phyloP scores from a whole-genome alignment of 2,888 invertebrate genomes.

The Athripsodes cinereus region DNA sequence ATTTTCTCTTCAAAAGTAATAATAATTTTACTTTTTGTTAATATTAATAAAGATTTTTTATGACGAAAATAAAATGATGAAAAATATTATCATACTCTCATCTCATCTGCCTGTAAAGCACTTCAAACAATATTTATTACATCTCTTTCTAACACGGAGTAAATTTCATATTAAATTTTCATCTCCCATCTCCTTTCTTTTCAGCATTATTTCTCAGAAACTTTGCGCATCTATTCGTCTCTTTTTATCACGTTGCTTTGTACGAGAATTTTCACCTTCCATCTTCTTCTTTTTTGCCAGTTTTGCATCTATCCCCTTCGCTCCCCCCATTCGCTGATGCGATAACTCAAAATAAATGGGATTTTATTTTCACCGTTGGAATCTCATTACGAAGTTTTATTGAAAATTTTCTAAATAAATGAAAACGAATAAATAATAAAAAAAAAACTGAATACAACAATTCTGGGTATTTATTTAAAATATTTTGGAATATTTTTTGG shows the following conservation, averaged over 20 bases:
- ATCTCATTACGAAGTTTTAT: slow-evolving; percentile 9
- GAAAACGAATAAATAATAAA: slow-evolving; percentile 7
- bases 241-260: too few relatives aligned
- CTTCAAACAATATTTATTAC: too few relatives aligned
- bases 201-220: too few relatives aligned
- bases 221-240: too few relatives aligned
- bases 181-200: too few relatives aligned
- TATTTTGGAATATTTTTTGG: too few relatives aligned
- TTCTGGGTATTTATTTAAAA: not conserved
- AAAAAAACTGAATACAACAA: not conserved
- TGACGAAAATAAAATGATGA: slow-evolving; percentile 1
- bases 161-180: too few relatives aligned
- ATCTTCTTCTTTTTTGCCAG: too few relatives aligned
- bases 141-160: not conserved
- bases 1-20: not conserved
- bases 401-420: slow-evolving; percentile 8
- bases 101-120: too few relatives aligned
- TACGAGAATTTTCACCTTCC: too few relatives aligned
- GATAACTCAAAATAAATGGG: slow-evolving; percentile 6
- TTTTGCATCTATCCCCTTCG: not conserved
- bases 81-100: too few relatives aligned
- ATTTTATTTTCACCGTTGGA: slow-evolving; percentile 4
- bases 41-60: slow-evolving; percentile 7
- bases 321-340: not conserved
- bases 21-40: slow-evolving; percentile 2